phyloP scores from a whole-genome alignment of 2,113 vertebrate genomes.

The Galeopterus variegatus region DNA sequence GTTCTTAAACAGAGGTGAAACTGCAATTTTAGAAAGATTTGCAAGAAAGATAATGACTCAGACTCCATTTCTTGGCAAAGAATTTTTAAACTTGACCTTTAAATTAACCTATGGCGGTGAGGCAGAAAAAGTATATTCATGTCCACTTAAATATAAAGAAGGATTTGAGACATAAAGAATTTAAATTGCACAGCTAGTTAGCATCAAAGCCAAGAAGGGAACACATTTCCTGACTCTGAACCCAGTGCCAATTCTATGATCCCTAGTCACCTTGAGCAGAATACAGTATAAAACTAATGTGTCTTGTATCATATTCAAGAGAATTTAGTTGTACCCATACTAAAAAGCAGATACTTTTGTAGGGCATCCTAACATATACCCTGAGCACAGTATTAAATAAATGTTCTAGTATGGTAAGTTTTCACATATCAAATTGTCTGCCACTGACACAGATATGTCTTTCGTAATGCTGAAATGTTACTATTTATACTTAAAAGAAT shows the following conservation, averaged over 20 bases:
- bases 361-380: neutral
- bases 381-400: neutral
- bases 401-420: neutral
- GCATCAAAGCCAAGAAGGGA: neutral
- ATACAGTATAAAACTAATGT: neutral
- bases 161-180: conserved; percentile 25
- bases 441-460: neutral
- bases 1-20: neutral
- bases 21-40: conserved; percentile 1
- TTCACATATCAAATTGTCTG: neutral
- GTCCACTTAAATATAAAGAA: conserved; percentile 52
- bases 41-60: conserved; percentile 40
- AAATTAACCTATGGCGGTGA: conserved; percentile 16
- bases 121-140: neutral
- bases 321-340: neutral
- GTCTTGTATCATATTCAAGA: conserved; percentile 15
- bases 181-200: conserved; percentile 33
- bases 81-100: neutral
- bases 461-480: conserved; percentile 38
- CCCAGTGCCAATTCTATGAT: conserved; percentile 16
- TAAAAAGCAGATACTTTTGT: neutral
- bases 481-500: conserved; percentile 44
- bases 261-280: neutral
- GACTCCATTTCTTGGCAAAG: conserved; percentile 46
- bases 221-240: conserved; percentile 22